phyloP scores from a whole-genome alignment of 2,888 invertebrate genomes.

The Carabus problematicus region DNA sequence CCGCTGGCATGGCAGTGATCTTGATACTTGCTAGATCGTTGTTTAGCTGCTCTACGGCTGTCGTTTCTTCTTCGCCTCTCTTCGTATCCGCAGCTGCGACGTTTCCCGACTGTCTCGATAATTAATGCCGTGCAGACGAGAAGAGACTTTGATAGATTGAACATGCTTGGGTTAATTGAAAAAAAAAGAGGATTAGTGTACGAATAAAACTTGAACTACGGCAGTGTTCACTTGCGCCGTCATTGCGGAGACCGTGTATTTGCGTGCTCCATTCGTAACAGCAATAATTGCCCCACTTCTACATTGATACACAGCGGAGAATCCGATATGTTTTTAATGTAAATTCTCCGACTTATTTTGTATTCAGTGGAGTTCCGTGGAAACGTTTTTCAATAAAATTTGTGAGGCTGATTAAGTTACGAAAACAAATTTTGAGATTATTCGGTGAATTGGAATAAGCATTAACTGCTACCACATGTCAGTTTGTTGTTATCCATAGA shows the following conservation, averaged over 20 bases:
- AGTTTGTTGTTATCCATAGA: too few relatives aligned
- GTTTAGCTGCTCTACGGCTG: background rate
- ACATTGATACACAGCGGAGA: background rate
- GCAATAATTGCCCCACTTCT: background rate
- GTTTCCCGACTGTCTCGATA: slow-evolving; percentile 33
- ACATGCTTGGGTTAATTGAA: slow-evolving; percentile 43
- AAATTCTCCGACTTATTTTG: slow-evolving; percentile 18
- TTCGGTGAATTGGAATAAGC: slow-evolving; percentile 28
- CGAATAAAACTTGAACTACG: slow-evolving; percentile 17
- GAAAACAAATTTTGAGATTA: slow-evolving; percentile 28
- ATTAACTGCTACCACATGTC: background rate
- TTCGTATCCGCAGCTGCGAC: slow-evolving; percentile 9
- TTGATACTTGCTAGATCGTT: background rate
- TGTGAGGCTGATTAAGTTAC: slow-evolving; percentile 31
- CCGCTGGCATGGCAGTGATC: too few relatives aligned
- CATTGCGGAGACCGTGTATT: slow-evolving; percentile 8
- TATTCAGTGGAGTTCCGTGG: slow-evolving; percentile 8
- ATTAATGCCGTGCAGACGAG: slow-evolving; percentile 38
- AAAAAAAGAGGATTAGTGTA: slow-evolving; percentile 37
- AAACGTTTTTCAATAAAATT: slow-evolving; percentile 35
- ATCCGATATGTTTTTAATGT: slow-evolving; percentile 20
- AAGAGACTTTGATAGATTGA: slow-evolving; percentile 42
- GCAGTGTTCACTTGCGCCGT: slow-evolving; percentile 22
- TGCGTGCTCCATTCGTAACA: slow-evolving; percentile 8
- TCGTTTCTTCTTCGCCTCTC: slow-evolving; percentile 7